phyloP scores from a whole-genome alignment of 2,113 vertebrate species.

The Dipodomys spectabilis region DNA sequence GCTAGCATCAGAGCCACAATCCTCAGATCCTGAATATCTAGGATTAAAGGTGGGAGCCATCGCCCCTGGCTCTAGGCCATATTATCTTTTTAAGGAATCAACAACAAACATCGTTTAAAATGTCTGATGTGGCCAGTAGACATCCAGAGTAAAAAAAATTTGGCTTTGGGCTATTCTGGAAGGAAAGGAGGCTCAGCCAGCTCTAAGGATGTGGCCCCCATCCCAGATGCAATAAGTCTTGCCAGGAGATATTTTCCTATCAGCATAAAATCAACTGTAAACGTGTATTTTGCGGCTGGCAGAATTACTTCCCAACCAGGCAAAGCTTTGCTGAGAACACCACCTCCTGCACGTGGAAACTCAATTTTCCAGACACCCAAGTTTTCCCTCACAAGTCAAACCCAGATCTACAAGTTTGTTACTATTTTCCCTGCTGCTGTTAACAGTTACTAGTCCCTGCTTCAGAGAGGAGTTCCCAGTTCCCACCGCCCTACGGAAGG shows the following conservation, averaged over 20 bases:
- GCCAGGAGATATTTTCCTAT: slow-evolving; percentile 74
- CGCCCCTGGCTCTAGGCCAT: not conserved
- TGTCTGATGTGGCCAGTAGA: not conserved
- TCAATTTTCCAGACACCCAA: slow-evolving; percentile 53
- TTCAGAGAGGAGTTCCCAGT: slow-evolving; percentile 19
- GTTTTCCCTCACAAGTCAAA: slow-evolving; percentile 65
- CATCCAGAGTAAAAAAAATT: not conserved
- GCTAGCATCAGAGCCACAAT: not conserved
- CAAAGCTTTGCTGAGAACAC: slow-evolving; percentile 66
- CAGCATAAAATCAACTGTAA: slow-evolving; percentile 63
- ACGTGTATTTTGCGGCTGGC: slow-evolving; percentile 67
- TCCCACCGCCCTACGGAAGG: slow-evolving; percentile 11
- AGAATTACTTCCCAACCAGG: slow-evolving; percentile 65
- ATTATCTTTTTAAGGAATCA: not conserved
- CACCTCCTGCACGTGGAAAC: slow-evolving; percentile 64
- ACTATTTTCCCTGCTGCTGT: slow-evolving; percentile 72
- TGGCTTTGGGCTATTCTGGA: not conserved
- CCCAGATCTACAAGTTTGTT: not conserved
- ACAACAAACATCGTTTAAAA: not conserved
- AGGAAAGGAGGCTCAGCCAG: not conserved
- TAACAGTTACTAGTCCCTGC: slow-evolving; percentile 28
- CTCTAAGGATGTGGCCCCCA: not conserved
- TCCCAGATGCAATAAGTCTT: not conserved
- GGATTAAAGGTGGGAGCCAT: not conserved
- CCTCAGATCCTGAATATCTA: not conserved